phyloP scores from a whole-genome alignment of 2,888 invertebrate genomes.

The Tetramorium bicarinatum region DNA sequence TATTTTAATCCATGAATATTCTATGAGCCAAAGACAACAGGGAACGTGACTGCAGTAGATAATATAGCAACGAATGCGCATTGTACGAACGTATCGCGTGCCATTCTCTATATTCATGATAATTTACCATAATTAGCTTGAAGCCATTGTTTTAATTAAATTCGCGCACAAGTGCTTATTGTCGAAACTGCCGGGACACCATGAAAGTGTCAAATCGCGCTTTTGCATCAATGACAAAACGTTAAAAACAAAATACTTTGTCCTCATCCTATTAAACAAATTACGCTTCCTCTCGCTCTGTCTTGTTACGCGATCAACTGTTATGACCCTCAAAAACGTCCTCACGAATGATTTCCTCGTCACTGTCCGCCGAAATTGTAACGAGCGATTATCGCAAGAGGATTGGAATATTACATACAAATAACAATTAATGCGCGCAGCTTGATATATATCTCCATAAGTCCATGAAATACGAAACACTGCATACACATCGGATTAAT shows the following conservation, averaged over 20 bases:
- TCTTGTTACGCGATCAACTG: not conserved
- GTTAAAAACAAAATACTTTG: not conserved
- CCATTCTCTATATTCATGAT: conserved; percentile 25
- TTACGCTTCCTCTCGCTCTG: not conserved
- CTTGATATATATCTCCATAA: not conserved
- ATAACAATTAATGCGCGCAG: not conserved
- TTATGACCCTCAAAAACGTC: not conserved
- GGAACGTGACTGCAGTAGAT: conserved; percentile 23
- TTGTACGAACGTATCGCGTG: not conserved
- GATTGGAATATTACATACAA: not conserved
- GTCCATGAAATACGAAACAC: conserved; percentile 2
- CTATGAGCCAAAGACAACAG: conserved; percentile 15
- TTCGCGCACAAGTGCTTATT: not conserved
- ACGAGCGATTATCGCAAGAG: not conserved
- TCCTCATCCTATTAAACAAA: not conserved
- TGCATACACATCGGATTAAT: not conserved
- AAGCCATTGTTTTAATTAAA: conserved; percentile 31
- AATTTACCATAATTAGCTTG: conserved; percentile 27
- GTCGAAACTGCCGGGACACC: not conserved
- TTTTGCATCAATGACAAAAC: not conserved
- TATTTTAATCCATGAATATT: conserved; percentile 60
- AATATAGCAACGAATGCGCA: not conserved
- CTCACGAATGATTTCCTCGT: not conserved
- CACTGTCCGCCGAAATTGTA: not conserved
- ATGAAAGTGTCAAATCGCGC: not conserved